A percentile compares a stretch with the other conserved stretches of the same genome.
phyloP scores from a whole-genome alignment of 2,797 vertebrate species.

The Moxostoma hubbsi region DNA sequence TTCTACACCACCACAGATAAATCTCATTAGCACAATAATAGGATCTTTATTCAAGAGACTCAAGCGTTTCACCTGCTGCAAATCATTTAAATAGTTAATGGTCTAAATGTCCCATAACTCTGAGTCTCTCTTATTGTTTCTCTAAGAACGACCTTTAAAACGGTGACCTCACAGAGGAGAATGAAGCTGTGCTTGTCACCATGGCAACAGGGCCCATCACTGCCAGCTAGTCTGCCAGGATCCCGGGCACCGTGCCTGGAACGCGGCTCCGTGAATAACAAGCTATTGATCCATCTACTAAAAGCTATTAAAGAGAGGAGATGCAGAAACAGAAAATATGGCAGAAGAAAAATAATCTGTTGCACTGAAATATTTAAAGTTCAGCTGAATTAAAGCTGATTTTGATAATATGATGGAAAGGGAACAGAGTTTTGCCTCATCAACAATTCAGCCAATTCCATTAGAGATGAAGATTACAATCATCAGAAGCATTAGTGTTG shows the following conservation, averaged over 20 bases:
- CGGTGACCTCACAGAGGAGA: no score
- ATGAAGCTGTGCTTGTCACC: no score
- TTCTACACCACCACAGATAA: no score
- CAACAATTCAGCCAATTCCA: conserved; percentile 45
- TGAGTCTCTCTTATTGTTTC: no score
- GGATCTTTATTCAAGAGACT: no score
- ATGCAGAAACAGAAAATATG: conserved; percentile 11
- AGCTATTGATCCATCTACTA: conserved; percentile 49
- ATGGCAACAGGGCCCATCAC: conserved; percentile 8
- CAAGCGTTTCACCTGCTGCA: no score
- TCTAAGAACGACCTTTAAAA: no score
- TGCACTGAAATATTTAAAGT: neutral
- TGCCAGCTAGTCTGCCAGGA: conserved; percentile 59
- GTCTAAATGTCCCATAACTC: no score
- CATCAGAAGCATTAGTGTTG: conserved; percentile 3
- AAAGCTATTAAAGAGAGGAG: conserved; percentile 12
- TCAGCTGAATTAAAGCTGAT: neutral
- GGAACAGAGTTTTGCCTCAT: neutral
- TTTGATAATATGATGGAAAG: neutral
- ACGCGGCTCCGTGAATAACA: no score
- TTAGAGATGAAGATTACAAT: conserved; percentile 53
- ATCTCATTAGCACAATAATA: no score
- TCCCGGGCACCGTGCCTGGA: conserved; percentile 41
- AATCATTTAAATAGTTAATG: no score
- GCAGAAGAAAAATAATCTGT: neutral